A percentile compares a stretch with the other conserved stretches of the same genome.
phyloP scores from a whole-genome alignment of 2,113 vertebrate species.

The Pyrgilauda ruficollis region DNA sequence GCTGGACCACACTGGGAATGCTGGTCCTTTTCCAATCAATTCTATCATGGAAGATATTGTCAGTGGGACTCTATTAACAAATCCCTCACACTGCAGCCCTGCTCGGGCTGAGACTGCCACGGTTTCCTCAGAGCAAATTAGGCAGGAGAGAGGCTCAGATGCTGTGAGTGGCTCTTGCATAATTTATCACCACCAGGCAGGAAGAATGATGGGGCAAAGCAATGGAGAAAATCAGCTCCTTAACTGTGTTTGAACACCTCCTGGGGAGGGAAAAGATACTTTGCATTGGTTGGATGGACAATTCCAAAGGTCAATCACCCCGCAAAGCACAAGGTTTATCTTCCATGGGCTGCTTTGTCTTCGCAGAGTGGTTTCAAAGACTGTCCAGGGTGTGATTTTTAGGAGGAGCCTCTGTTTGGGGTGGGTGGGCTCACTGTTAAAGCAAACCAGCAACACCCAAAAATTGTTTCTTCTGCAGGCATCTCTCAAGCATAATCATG shows the following conservation, averaged over 20 bases:
- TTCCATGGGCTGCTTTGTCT: not conserved
- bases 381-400: not conserved
- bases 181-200: not conserved
- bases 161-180: not conserved
- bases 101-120: not conserved
- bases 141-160: not conserved
- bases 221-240: not conserved
- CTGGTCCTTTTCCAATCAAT: not conserved
- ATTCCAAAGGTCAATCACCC: not conserved
- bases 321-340: not conserved
- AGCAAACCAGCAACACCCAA: not conserved
- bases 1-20: not conserved
- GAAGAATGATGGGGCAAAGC: not conserved
- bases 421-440: not conserved
- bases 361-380: not conserved
- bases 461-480: not conserved
- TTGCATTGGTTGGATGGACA: not conserved
- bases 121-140: not conserved
- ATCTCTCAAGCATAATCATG: rapidly evolving
- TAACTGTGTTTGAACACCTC: not conserved
- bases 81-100: not conserved
- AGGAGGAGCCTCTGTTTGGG: not conserved
- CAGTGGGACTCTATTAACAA: not conserved
- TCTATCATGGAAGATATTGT: not conserved
- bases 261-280: not conserved